Base-by-base conservation (phyloP, 1,140 invertebrate species). In the Tachypleus tridentatus region DNA sequence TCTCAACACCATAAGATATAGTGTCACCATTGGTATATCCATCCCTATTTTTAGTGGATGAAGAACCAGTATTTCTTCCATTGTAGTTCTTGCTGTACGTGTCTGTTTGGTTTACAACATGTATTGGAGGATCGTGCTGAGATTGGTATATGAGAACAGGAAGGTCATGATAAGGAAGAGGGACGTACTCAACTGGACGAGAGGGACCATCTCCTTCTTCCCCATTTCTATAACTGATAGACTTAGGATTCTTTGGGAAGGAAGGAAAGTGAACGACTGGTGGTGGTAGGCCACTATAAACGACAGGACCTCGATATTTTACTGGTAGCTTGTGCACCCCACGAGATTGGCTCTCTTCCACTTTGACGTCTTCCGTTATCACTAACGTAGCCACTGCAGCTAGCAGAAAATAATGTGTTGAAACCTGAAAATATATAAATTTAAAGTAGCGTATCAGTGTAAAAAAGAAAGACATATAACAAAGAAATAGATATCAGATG, bases 231-330 rank as follows among this genome's bases (percentile, higher is more conserved):
- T 29, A 29, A 29, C 29, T 29, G 9, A 59, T 58, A n/a, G 49
- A 50, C 48, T 62, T 49, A 9, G 53, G 58, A 11, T 62, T 56
- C 29, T 57, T 52, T 4, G 77, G 75, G 51, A 77, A 76, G 3
- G 71, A 70, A 3, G 77, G 77, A 67, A 79, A 79, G 64, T 76
- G 73, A 48, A 79, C 75, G 5, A 78, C 74, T 11, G 78, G 78
- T 11, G 78, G 78, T 61, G 76, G 76, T 60, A 79, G 75, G 71
- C 75, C 76, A 0, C 73, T 72, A 70, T 79, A 79, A 4, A 79
- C 77, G 51, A 79, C 77, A 0, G 78, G 77, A 9, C 77, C 77
- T 5, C 73, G 76, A 64, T 79, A 79, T 57, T 75, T 72, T 5
- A 78, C 72, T 5, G 72, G 70, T 60, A 58, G 29, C 52, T 65